Evolutionary conservation across 1,140 invertebrate species (phyloP), one percentile per base, ranked within the genome.

Genomic region (Rhynchophorus ferrugineus): DNA sequence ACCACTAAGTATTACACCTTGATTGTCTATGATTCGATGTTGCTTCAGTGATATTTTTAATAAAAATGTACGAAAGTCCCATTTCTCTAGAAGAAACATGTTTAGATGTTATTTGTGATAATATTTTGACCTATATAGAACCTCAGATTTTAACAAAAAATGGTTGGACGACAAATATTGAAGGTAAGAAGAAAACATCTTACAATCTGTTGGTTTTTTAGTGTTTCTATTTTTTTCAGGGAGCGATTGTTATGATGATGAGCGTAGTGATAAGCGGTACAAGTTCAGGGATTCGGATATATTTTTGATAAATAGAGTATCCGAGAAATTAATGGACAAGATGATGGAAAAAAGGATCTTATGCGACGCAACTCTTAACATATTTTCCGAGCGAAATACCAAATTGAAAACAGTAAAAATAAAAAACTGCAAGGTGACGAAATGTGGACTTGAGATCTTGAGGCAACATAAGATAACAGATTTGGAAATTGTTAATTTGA

Each of bases 91-190:
- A 83, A 63, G 78, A 82, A 48, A 73, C 77, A 55, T 85, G 83
- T 65, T 72, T 85, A 8, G 79, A 84, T 52, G 80, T 76, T 61
- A 83, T 87, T 48, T 83, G 81, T 66, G 78, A 82, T 53, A 83
- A 85, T 67, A 71, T 85, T 83, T 79, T 63, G 73, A 79, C 33
- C 61, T 71, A 57, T 60, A 43, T 58, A 18, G 44, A 57, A 46
- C 45, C 44, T 22, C 42, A 44, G n/a, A 21, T 35, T 1, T 17
- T 21, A 24, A 44, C 42, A 7, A 36, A 44, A 21, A 42, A 52
- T 17, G 41, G 33, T 7, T 44, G 19, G 13, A 33, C 18, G n/a
- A 29, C 20, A 2, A 39, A 8, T 18, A 11, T 9, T 8, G 18
- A 36, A 13, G 24, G 21, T 44, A 34, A n/a, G n/a, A n/a, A n/a